Evolutionary conservation across 2,113 vertebrate species (phyloP).

Genomic region (Bubalus kerabau): DNA sequence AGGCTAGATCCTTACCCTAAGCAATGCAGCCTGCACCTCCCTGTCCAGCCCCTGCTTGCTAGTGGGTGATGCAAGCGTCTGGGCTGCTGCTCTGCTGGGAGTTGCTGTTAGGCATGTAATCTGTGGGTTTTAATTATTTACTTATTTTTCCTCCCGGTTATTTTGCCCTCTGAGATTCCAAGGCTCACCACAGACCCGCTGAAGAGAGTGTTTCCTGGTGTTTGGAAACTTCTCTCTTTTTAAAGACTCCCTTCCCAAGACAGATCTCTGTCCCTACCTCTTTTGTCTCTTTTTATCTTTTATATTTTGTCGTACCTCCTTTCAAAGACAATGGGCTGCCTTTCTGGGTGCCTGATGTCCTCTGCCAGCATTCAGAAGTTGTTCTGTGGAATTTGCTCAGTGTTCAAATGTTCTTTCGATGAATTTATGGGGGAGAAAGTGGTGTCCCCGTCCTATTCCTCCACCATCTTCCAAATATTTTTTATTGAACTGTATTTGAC

Average conservation of each 20-base stretch:
- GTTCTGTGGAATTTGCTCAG: background rate
- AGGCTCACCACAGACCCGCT: background rate
- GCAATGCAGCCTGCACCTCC: background rate
- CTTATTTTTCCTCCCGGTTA: background rate
- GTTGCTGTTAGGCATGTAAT: background rate
- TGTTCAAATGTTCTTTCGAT: background rate
- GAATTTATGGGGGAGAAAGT: background rate
- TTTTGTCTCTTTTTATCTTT: background rate
- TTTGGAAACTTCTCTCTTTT: background rate
- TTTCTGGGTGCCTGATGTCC: background rate
- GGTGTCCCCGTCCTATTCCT: background rate
- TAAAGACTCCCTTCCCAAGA: background rate
- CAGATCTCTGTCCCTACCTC: background rate
- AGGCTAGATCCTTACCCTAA: background rate
- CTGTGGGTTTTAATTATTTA: background rate
- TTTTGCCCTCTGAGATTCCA: background rate
- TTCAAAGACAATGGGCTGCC: background rate
- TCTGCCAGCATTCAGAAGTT: background rate
- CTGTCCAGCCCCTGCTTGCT: background rate
- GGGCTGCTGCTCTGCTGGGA: background rate
- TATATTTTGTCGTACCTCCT: background rate
- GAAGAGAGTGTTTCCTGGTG: background rate
- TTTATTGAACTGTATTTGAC: background rate
- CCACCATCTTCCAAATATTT: background rate
- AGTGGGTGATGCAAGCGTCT: background rate